Evolutionary conservation across 2,113 vertebrate genomes (phyloP).

Genomic region (Melanerpes aurifrons): DNA sequence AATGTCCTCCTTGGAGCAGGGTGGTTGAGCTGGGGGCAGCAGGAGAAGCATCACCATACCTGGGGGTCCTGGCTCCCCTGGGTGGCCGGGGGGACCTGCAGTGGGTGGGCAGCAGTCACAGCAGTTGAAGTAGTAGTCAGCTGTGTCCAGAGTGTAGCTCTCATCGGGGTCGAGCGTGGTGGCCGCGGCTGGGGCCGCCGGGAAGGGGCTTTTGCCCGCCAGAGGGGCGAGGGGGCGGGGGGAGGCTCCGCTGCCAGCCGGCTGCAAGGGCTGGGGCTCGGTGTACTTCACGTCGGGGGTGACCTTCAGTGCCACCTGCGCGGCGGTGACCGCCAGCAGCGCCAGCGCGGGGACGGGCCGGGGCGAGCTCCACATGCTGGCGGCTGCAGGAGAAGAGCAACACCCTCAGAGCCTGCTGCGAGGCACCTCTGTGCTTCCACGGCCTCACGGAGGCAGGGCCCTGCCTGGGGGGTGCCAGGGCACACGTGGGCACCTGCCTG

Average conservation of each 20-base stretch:
- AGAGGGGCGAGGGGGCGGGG: conserved; percentile 11
- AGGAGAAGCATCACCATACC: conserved; percentile 70
- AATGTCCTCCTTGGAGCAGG: too few species aligned
- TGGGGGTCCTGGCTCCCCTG: conserved; percentile 82
- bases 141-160: conserved; percentile 87
- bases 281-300: conserved; percentile 85
- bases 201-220: conserved; percentile 48
- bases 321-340: conserved; percentile 25
- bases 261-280: conserved; percentile 79
- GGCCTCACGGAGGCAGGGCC: background rate
- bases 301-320: conserved; percentile 75
- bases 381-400: conserved; percentile 70
- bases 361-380: conserved; percentile 78
- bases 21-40: accelerated
- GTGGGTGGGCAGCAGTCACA: conserved; percentile 90
- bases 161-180: conserved; percentile 78
- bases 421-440: background rate
- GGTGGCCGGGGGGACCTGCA: conserved; percentile 81
- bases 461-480: background rate
- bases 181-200: conserved; percentile 19
- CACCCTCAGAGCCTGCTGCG: background rate
- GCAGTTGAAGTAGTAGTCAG: conserved; percentile 92
- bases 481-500: background rate
- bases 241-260: conserved; percentile 32
- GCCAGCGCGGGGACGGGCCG: conserved; percentile 61